A percentile compares a stretch with the other conserved stretches of the same genome.
Conservation (phyloP, 2,888 invertebrate genomes). For the Drosophila acutilabella region DNA sequence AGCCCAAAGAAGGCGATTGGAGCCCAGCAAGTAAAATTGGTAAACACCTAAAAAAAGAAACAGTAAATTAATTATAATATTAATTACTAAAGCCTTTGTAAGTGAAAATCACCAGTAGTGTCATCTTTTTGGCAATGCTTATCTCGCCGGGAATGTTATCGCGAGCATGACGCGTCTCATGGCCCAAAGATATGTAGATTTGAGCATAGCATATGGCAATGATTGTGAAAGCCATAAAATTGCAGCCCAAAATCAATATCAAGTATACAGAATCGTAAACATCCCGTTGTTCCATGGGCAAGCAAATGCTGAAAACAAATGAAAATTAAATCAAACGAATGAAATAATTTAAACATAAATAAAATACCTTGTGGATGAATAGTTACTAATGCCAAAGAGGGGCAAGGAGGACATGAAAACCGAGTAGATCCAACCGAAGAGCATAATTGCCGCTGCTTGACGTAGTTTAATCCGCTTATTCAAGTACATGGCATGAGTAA, state of each 20-base stretch:
- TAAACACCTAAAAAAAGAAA: slow-evolving; percentile 86
- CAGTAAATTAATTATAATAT: background rate
- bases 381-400: slow-evolving; percentile 93
- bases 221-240: slow-evolving; percentile 92
- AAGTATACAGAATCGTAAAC: slow-evolving; percentile 90
- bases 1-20: slow-evolving; percentile 95
- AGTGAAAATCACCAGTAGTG: slow-evolving; percentile 88
- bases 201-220: slow-evolving; percentile 94
- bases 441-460: slow-evolving; percentile 91
- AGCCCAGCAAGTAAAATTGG: slow-evolving; percentile 93
- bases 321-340: background rate
- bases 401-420: slow-evolving; percentile 92
- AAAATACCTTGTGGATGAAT: slow-evolving; percentile 91
- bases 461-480: slow-evolving; percentile 91
- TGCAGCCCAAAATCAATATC: slow-evolving; percentile 90
- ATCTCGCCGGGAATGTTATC: slow-evolving; percentile 87
- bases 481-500: slow-evolving; percentile 92
- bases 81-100: background rate
- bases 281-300: slow-evolving; percentile 93
- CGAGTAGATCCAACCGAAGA: slow-evolving; percentile 92
- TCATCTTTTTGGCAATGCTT: slow-evolving; percentile 95
- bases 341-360: background rate
- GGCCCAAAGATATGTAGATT: slow-evolving; percentile 92
- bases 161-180: slow-evolving; percentile 87
- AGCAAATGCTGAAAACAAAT: slow-evolving; percentile 88